These are phyloP conservation scores for Thamnophis elegans DNA, from an alignment of 2,797 vertebrate species.

Conservation along the genomic window DNA sequence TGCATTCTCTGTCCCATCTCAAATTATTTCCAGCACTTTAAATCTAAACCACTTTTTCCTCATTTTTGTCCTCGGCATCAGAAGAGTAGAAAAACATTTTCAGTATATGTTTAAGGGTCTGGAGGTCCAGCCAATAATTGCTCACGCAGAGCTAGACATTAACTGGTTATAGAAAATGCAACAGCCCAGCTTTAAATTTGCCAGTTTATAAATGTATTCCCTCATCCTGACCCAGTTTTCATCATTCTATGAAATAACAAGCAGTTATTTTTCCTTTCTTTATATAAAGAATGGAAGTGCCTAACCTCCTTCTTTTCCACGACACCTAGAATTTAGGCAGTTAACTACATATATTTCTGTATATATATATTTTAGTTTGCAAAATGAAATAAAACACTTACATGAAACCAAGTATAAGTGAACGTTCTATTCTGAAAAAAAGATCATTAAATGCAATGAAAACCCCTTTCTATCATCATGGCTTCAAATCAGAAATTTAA, in stretches of 20 bases:
- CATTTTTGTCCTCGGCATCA: neutral
- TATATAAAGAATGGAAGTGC: neutral
- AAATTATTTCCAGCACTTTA: neutral
- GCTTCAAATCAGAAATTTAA: neutral
- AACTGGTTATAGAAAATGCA: neutral
- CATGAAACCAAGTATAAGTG: neutral
- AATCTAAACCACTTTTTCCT: neutral
- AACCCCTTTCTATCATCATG: neutral
- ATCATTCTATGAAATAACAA: neutral
- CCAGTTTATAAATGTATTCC: neutral
- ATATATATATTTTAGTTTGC: neutral
- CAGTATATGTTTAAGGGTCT: neutral
- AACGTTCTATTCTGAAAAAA: neutral
- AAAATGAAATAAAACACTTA: neutral
- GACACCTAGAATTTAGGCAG: neutral
- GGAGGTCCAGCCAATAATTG: neutral
- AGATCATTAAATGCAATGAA: neutral
- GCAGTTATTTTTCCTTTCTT: neutral
- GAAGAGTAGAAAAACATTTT: neutral
- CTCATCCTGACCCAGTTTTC: neutral
- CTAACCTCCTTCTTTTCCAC: neutral
- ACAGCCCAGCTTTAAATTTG: neutral
- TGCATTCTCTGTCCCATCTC: neutral
- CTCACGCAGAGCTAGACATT: neutral
- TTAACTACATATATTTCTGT: neutral